A percentile compares a stretch with the other conserved stretches of the same genome.
These are phyloP conservation scores for Chrysolina americana DNA, from an alignment of 2,888 invertebrate species.

Conservation along the genomic window DNA sequence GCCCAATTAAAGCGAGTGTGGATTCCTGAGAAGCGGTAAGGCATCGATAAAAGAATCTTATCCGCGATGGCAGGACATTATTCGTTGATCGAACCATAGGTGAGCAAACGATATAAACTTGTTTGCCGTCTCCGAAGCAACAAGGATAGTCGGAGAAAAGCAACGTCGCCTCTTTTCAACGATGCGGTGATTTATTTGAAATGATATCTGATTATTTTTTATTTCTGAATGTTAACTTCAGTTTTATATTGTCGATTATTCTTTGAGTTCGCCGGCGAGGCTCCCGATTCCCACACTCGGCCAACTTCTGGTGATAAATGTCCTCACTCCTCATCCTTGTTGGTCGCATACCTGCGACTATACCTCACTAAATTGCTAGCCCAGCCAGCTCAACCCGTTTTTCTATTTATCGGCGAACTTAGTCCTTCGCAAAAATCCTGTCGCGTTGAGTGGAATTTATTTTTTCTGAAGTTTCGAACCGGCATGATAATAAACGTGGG, in stretches of 20 bases:
- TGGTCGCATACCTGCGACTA: conserved; percentile 22
- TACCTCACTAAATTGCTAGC: conserved; percentile 22
- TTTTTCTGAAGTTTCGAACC: conserved; percentile 9
- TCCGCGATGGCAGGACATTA: conserved; percentile 57
- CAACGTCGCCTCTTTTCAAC: conserved; percentile 37
- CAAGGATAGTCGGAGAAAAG: conserved; percentile 32
- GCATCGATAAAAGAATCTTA: conserved; percentile 61
- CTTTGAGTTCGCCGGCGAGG: conserved; percentile 67
- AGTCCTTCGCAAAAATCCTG: conserved; percentile 20
- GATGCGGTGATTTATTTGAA: conserved; percentile 69
- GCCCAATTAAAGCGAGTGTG: conserved; percentile 58
- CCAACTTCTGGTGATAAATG: conserved; percentile 64
- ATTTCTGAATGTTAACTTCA: conserved; percentile 70
- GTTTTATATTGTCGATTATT: conserved; percentile 71
- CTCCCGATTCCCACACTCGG: conserved; percentile 69
- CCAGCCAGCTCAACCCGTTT: conserved; percentile 12
- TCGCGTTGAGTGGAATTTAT: conserved; percentile 2
- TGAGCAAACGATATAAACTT: conserved; percentile 58
- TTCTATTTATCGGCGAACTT: conserved; percentile 18
- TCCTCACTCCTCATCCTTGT: conserved; percentile 42
- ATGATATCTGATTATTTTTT: conserved; percentile 69
- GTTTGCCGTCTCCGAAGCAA: conserved; percentile 52
- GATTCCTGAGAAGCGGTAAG: conserved; percentile 61
- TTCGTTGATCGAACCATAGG: conserved; percentile 58
- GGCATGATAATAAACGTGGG: conserved; percentile 3